A percentile compares a stretch with the other conserved stretches of the same genome.
Conservation (phyloP, 2,888 invertebrate genomes). For the Eulithis testata region DNA sequence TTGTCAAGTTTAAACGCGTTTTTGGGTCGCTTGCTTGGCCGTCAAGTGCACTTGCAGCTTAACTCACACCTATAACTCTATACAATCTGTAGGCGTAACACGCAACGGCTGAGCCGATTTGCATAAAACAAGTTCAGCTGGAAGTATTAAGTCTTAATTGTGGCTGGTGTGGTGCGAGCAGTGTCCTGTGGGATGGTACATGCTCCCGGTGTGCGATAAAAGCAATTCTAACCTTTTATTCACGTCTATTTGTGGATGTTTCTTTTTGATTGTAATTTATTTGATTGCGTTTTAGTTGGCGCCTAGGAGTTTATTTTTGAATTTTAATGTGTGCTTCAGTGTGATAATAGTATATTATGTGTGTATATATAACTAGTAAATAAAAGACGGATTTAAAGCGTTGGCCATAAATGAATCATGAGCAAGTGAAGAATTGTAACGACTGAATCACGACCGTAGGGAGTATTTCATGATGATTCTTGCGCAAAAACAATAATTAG, state of each 20-base stretch:
- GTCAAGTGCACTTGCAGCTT: not conserved
- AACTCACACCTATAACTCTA: conserved; percentile 40
- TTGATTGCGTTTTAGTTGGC: conserved; percentile 33
- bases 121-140: conserved; percentile 82
- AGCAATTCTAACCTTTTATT: conserved; percentile 71
- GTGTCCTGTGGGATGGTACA: conserved; percentile 69
- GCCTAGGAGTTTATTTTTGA: conserved; percentile 3
- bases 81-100: conserved; percentile 77
- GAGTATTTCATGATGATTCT: too few species aligned
- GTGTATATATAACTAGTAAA: too few species aligned
- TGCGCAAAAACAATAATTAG: too few species aligned
- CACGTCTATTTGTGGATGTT: conserved; percentile 35
- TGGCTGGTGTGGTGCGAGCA: conserved; percentile 65
- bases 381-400: too few species aligned
- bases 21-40: too few species aligned
- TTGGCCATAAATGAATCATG: too few species aligned
- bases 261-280: conserved; percentile 33
- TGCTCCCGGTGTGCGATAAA: conserved; percentile 69
- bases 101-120: conserved; percentile 75
- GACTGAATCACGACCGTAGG: too few species aligned
- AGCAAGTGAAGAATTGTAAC: too few species aligned
- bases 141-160: conserved; percentile 83
- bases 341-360: too few species aligned
- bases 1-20: too few species aligned
- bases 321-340: not conserved